A percentile compares a stretch with the other conserved stretches of the same genome.
phyloP scores from a whole-genome alignment of 2,797 vertebrate species.

The Chanos chanos region DNA sequence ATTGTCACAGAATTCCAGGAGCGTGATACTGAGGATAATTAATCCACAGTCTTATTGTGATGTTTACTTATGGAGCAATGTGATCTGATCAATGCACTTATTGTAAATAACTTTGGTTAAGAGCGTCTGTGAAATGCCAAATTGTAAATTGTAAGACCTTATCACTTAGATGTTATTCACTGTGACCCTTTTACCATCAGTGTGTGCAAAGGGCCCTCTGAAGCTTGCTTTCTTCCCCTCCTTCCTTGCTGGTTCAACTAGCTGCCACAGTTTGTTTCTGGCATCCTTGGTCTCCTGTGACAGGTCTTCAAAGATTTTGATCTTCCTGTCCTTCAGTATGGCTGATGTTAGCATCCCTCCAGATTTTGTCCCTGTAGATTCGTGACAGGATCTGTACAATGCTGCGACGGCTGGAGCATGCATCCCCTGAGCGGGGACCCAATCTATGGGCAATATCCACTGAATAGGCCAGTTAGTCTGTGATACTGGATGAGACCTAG shows the following conservation, averaged over 20 bases:
- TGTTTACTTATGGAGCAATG: too few relatives aligned
- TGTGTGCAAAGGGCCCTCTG: not conserved
- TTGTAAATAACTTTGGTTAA: too few relatives aligned
- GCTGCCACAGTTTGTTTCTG: conserved; percentile 14
- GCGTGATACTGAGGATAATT: too few relatives aligned
- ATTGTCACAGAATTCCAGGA: too few relatives aligned
- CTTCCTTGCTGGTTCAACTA: not conserved
- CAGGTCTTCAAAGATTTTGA: not conserved
- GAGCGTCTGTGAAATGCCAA: too few relatives aligned
- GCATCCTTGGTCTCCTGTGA: conserved; percentile 4
- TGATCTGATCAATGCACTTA: too few relatives aligned
- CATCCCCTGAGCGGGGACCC: not conserved
- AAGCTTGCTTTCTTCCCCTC: conserved; percentile 13
- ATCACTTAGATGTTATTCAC: too few relatives aligned
- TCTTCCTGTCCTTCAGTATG: conserved; percentile 1
- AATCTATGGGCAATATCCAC: not conserved
- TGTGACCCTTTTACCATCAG: conserved; percentile 16
- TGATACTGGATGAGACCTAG: not conserved
- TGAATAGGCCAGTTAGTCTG: not conserved
- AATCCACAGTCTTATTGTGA: too few relatives aligned
- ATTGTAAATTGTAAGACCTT: too few relatives aligned
- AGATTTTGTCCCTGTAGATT: not conserved
- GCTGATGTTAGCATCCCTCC: not conserved
- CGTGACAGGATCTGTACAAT: conserved; percentile 6
- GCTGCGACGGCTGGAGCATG: not conserved